Base-by-base conservation (phyloP, 2,113 vertebrate genomes). In the Acanthisitta chloris region DNA sequence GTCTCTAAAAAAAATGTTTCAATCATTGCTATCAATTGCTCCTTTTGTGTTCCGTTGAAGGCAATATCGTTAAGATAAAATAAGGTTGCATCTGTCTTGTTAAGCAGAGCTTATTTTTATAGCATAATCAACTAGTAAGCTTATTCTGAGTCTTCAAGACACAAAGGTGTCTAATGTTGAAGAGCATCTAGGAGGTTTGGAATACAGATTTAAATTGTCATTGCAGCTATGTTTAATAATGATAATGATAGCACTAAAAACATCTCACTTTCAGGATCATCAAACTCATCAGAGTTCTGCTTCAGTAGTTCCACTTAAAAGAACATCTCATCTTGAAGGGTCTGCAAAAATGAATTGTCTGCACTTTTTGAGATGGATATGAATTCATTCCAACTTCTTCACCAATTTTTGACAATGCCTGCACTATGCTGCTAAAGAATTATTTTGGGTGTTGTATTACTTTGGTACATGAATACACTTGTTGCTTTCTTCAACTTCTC, bases 151-250 rank as follows among this genome's bases (percentile, higher is more conserved):
- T 93, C 82, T 92, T 94, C 71, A 86, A 88, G 71, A 90, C 90
- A 96, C 92, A 96, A 97, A 96, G 94, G 92, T 94, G 82, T 86
- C 93, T 96, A 55, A 97, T 96, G 82, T 94, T 93, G 87, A 95
- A 96, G 93, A 93, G 90, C 64, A 45, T 71, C 67, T 74, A 59
- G 90, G 82, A 90, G 76, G 55, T 46, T 62, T 92, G 67, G 78
- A 93, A 86, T 66, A 91, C 61, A 94, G 84, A 88, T 88, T 80
- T 92, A 78, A 93, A 90, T 90, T 62, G 84, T 83, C 74, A 55
- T 82, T 93, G 86, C 55, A 81, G 46, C 33, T 83, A 59, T 0
- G 0, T 88, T 95, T 95, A 95, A 91, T 92, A 91, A 91, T 94
- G 59, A 90, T 95, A 91, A 96, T 92, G 88, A 78, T 67, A 90